Evolutionary conservation across 2,888 invertebrate genomes (phyloP), one percentile per base, ranked within the genome.

Genomic region (Syrista parreyssii): DNA sequence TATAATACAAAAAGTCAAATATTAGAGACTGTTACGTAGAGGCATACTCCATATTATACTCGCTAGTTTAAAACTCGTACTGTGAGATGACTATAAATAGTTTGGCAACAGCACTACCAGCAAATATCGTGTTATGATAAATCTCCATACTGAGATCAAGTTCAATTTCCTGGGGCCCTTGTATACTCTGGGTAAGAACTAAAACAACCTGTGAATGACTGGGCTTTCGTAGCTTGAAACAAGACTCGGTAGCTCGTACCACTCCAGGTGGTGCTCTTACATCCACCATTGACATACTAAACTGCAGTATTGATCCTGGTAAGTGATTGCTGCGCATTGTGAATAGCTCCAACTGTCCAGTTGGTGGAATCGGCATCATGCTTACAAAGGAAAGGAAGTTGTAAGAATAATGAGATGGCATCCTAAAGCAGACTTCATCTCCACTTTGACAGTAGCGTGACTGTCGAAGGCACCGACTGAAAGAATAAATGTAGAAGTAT

Each of bases 321-420:
- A 95, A 95, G 68, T 93, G 92, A 0, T 97, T 97, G 0, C 98
- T 98, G 35, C 96, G 93, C 94, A 99, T 96, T 12, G 97, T 97
- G 92, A 99, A 98, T 12, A 99, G 93, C 77, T 97, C 96, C 68
- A 96, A 92, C 71, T 94, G 92, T 2, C 94, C 95, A 6, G 79
- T 81, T 1, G 81, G 69, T 6, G 96, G 95, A 68, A 97, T 93
- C 76, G 95, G 95, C 77, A 97, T 92, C 89, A 97, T 96, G 34
- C 98, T 96, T 0, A 97, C 96, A 87, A 99, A 95, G 0, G 98
- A 97, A 85, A 99, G 96, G 91, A 97, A 99, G 92, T 98, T 98
- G 93, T 96, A 98, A 55, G 97, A 97, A 89, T 96, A 96, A 76
- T 97, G 96, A 73, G 97, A 94, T 0, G 99, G 98, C 86, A 95